These are phyloP conservation scores for Hypselothyrea guttata DNA, from an alignment of 2,888 invertebrate species.

Conservation along the genomic window DNA sequence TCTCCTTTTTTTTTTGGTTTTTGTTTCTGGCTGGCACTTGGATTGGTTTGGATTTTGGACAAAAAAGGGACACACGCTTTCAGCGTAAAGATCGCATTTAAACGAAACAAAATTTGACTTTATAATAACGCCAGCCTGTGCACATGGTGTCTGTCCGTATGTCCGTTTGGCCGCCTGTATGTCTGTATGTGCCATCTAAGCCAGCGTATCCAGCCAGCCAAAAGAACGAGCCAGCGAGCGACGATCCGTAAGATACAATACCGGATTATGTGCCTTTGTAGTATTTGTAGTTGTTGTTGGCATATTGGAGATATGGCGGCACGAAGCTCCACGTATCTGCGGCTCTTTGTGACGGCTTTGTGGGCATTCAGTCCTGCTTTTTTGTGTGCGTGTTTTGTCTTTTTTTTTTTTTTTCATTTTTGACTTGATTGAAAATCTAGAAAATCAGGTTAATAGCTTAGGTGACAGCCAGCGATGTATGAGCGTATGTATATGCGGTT, in stretches of 20 bases:
- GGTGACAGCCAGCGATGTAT: conserved; percentile 78
- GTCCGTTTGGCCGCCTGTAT: conserved; percentile 42
- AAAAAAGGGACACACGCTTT: conserved; percentile 78
- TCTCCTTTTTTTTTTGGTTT: conserved; percentile 26
- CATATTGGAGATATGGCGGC: conserved; percentile 74
- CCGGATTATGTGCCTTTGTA: conserved; percentile 71
- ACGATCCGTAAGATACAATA: conserved; percentile 77
- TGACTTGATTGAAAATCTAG: conserved; percentile 80
- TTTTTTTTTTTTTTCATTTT: conserved; percentile 37
- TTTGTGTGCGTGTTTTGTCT: conserved; percentile 59
- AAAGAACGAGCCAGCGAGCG: conserved; percentile 34
- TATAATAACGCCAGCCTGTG: conserved; percentile 75
- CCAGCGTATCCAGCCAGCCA: conserved; percentile 65
- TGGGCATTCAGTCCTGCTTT: conserved; percentile 57
- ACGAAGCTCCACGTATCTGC: conserved; percentile 65
- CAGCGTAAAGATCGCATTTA: conserved; percentile 79
- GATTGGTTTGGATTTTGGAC: conserved; percentile 29
- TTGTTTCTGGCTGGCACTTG: conserved; percentile 5
- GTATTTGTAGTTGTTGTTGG: conserved; percentile 36
- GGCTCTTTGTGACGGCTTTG: conserved; percentile 69
- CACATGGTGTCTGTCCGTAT: conserved; percentile 23
- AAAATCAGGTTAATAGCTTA: conserved; percentile 80
- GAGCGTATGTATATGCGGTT: conserved; percentile 75
- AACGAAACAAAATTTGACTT: conserved; percentile 79
- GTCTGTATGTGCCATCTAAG: conserved; percentile 58